Conservation (phyloP, 2,888 invertebrate species). For the Chymomyza procnemis region DNA sequence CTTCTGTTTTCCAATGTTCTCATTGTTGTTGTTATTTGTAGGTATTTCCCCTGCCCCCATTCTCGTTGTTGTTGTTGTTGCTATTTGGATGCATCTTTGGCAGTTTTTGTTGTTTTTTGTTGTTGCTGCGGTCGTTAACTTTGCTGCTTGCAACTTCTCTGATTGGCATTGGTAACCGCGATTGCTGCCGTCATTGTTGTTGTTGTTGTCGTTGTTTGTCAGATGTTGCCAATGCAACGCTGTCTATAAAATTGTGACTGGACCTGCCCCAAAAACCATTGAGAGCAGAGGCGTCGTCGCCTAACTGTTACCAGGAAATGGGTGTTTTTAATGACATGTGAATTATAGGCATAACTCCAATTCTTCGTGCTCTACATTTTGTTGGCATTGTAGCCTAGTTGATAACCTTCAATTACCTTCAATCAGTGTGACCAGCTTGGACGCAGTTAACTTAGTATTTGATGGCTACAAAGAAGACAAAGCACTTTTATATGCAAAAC, state of each 20-base stretch:
- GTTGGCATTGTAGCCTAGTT: not conserved
- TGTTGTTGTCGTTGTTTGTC: constrained; percentile 9
- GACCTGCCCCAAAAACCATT: constrained; percentile 19
- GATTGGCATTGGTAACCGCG: constrained; percentile 68
- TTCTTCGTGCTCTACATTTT: not conserved
- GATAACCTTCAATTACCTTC: not conserved
- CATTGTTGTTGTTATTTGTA: constrained; percentile 13
- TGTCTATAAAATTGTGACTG: constrained; percentile 53
- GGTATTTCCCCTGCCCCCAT: constrained; percentile 1
- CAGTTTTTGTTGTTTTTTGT: constrained; percentile 28
- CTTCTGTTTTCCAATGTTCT: constrained; percentile 16
- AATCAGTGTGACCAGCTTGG: not conserved
- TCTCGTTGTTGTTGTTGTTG: not conserved
- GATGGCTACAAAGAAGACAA: not conserved
- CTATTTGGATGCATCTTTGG: constrained; percentile 21
- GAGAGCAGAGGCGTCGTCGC: constrained; percentile 63
- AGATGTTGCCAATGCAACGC: constrained; percentile 13
- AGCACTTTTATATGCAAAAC: not conserved
- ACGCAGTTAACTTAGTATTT: not conserved
- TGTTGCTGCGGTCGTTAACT: constrained; percentile 63
- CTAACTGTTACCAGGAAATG: constrained; percentile 46
- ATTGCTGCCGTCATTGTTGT: constrained; percentile 36
- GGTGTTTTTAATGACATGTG: constrained; percentile 22
- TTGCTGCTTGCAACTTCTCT: constrained; percentile 59
- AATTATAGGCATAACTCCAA: constrained; percentile 25